Base-by-base conservation (phyloP, 1,140 invertebrate species). In the Orius laevigatus region DNA sequence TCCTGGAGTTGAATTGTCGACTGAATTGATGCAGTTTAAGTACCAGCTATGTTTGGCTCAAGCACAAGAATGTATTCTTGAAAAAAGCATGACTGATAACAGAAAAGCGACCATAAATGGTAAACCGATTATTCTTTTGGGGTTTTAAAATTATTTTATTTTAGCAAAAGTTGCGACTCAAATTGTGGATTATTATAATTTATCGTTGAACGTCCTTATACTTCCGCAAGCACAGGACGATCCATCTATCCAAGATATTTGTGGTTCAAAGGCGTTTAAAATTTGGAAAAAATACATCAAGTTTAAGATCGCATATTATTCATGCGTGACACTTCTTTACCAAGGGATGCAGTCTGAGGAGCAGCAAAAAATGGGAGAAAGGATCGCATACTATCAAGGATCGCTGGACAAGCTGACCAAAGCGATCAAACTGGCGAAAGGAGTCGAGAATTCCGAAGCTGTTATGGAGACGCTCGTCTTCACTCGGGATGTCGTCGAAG, bases 21-120 rank as follows among this genome's bases (percentile, higher is more conserved):
- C 76, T 3, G 84, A 91, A 58, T 66, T 91, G 11, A 71, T 93
- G 59, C 78, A 79, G n/a, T 84, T 92, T 56, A 76, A 85, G 63
- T 76, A 82, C 56, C 77, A 86, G 55, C 69, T 92, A 54, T 80
- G 79, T 54, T 70, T 88, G 61, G 91, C 89, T 11, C 92, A 97
- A 67, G 92, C 91, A 1, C 94, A 98, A 61, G 94, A 98, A 62
- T 98, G 93, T 63, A 92, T 98, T 58, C 66, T 98, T 20, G 92
- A 98, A 62, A 98, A 98, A 63, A 95, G 91, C 49, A 85, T 98
- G 68, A 76, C 93, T 51, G 93, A 98, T 62, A 92, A 90, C 61
- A 70, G 91, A 38, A 97, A 95, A 69, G 76, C 87, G 9, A 80
- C 79, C 50, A 93, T 95, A 56, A 87, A 92, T 56, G 88, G 91